Evolutionary conservation across 1,140 invertebrate species (phyloP).

Genomic region (Caenorhabditis inopinata): DNA sequence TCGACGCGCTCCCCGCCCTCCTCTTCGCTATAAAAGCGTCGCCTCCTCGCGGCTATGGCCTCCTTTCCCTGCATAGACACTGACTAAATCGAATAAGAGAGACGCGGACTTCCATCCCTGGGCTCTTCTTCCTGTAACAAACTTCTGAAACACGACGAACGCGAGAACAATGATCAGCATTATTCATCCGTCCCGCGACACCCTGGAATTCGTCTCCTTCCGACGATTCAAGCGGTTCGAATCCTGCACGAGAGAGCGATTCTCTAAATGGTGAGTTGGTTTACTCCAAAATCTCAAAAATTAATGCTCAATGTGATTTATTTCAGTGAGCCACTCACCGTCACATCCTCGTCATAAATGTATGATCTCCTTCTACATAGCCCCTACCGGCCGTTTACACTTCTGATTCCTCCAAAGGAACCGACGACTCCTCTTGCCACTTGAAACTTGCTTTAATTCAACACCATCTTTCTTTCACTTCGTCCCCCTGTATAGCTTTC

Average conservation of each 20-base stretch:
- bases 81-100: not conserved
- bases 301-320: too few species aligned
- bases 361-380: too few species aligned
- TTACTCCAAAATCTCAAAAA: too few species aligned
- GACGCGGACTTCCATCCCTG: not conserved
- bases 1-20: not conserved
- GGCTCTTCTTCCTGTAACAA: not conserved
- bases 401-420: too few species aligned
- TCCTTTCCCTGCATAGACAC: not conserved
- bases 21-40: not conserved
- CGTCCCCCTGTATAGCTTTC: not conserved
- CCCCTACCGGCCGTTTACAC: too few species aligned
- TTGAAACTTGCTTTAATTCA: conserved; percentile 1
- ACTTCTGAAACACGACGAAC: not conserved
- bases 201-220: conserved; percentile 45
- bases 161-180: conserved; percentile 46
- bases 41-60: not conserved
- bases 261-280: conserved; percentile 16
- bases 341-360: too few species aligned
- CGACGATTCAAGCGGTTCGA: conserved; percentile 11
- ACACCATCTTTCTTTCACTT: conserved; percentile 25
- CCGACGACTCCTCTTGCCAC: conserved; percentile 6
- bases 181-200: conserved; percentile 47
- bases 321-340: too few species aligned
- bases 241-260: not conserved